Conservation (phyloP, 2,797 vertebrate genomes). For the Sebastes elongatus region DNA sequence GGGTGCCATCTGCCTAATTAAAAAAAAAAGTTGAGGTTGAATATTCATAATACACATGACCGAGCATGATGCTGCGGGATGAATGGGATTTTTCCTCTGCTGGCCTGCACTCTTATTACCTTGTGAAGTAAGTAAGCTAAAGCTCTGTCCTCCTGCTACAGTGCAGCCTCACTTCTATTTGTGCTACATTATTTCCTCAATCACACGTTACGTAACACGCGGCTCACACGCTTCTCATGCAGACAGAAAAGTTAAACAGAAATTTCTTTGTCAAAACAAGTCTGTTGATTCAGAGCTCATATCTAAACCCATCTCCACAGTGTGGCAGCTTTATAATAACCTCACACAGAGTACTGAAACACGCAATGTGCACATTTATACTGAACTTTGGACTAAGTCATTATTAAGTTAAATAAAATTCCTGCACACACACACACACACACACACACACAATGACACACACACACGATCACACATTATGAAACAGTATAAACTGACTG, state of each 20-base stretch:
- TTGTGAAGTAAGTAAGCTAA: neutral
- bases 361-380: neutral
- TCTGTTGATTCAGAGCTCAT: constrained; percentile 11
- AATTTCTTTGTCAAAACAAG: constrained; percentile 18
- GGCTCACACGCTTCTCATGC: constrained; percentile 35
- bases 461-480: neutral
- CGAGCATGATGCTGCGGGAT: constrained; percentile 24
- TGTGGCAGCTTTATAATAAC: neutral
- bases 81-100: constrained; percentile 3
- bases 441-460: too few species aligned
- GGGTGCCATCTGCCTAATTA: constrained; percentile 44
- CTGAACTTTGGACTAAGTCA: neutral
- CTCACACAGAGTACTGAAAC: neutral
- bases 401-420: neutral
- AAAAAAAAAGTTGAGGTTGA: constrained; percentile 34
- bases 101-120: neutral
- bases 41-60: constrained; percentile 51
- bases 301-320: neutral
- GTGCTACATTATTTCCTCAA: constrained; percentile 4
- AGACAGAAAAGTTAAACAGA: constrained; percentile 24
- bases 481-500: neutral
- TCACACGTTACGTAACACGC: constrained; percentile 36
- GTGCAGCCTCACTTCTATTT: constrained; percentile 1
- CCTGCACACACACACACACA: neutral
- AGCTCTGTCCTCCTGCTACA: constrained; percentile 1